Percentiles rank a stretch among this genome's conserved stretches.
Conservation (phyloP, 2,797 vertebrate genomes). For the Rhincodon typus region DNA sequence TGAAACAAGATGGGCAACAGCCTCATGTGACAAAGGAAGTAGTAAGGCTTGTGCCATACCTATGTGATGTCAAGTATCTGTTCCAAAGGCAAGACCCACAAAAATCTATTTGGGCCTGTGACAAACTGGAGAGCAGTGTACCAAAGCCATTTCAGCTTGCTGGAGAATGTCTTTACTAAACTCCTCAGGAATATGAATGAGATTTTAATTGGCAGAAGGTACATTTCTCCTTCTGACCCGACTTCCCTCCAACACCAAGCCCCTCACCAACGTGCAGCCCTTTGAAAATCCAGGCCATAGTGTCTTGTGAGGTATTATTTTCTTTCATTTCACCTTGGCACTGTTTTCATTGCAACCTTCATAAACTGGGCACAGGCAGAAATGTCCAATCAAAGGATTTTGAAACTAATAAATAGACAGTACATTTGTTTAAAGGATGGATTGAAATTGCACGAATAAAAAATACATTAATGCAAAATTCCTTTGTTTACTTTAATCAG, state of each 20-base stretch:
- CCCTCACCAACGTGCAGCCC: too few species aligned
- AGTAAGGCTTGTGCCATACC: not conserved
- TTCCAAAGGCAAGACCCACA: too few species aligned
- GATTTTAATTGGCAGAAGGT: not conserved
- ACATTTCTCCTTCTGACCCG: not conserved
- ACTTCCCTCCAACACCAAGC: not conserved
- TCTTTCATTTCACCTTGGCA: not conserved
- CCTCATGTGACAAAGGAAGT: not conserved
- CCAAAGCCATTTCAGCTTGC: not conserved
- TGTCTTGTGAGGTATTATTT: not conserved
- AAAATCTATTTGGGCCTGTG: not conserved
- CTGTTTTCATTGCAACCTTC: not conserved
- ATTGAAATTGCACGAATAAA: not conserved
- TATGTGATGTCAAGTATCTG: too few species aligned
- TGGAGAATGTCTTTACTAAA: not conserved
- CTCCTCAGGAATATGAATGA: not conserved
- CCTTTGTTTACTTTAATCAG: not conserved
- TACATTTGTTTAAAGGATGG: not conserved
- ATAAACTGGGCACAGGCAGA: not conserved
- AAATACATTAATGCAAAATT: not conserved
- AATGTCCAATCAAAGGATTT: not conserved
- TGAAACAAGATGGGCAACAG: not conserved
- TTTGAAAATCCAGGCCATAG: not conserved
- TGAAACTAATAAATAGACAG: not conserved
- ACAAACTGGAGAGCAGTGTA: too few species aligned